These are phyloP conservation scores for Melangyna quadrimaculata DNA, from an alignment of 2,888 invertebrate species.

Conservation along the genomic window DNA sequence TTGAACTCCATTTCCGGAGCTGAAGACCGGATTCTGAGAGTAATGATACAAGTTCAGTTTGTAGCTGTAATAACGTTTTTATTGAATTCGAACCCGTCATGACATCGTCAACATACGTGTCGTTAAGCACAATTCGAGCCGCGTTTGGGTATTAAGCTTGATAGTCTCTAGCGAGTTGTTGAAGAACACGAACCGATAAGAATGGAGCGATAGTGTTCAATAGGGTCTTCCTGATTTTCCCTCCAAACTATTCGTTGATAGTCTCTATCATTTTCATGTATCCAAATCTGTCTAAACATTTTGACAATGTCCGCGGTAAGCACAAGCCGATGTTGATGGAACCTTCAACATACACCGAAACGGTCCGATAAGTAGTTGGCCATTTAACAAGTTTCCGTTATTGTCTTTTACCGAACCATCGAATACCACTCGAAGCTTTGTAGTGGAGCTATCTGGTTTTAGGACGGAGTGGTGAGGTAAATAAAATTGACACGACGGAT, in stretches of 20 bases:
- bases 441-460: slow-evolving; percentile 21
- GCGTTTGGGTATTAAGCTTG: slow-evolving; percentile 45
- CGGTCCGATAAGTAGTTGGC: too few relatives aligned
- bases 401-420: too few relatives aligned
- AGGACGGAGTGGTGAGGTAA: slow-evolving; percentile 17
- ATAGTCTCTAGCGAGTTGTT: slow-evolving; percentile 58
- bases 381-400: too few relatives aligned
- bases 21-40: slow-evolving; percentile 18
- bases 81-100: slow-evolving; percentile 33
- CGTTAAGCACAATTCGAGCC: slow-evolving; percentile 37
- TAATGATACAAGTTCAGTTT: slow-evolving; percentile 12
- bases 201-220: slow-evolving; percentile 60
- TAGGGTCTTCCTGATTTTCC: neutral
- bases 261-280: slow-evolving; percentile 36
- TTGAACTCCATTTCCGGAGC: too few relatives aligned
- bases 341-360: slow-evolving; percentile 18
- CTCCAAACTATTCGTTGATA: slow-evolving; percentile 68
- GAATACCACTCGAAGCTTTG: too few relatives aligned
- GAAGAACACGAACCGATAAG: slow-evolving; percentile 55
- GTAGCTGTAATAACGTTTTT: neutral
- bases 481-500: neutral
- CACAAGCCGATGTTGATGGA: too few relatives aligned
- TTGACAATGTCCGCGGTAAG: slow-evolving; percentile 62
- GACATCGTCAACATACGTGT: slow-evolving; percentile 68
- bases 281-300: slow-evolving; percentile 68